Evolutionary conservation across 2,113 vertebrate genomes (phyloP).

Genomic region (Lepus americanus): DNA sequence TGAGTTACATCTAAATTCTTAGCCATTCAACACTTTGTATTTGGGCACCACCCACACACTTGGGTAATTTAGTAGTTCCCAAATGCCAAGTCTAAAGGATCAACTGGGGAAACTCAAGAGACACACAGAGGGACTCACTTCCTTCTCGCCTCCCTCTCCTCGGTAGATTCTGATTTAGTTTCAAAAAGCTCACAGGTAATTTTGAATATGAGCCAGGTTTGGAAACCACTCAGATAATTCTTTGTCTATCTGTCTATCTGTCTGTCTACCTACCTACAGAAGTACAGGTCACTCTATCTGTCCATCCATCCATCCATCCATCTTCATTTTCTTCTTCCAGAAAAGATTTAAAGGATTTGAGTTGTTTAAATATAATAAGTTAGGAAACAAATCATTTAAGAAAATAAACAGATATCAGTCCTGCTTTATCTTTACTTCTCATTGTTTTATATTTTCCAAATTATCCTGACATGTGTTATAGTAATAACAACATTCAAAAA

Average conservation of each 20-base stretch:
- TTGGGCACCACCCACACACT: background rate
- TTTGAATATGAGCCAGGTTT: background rate
- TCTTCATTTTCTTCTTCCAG: background rate
- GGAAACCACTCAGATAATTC: slow-evolving; percentile 25
- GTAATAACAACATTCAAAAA: background rate
- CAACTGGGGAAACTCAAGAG: background rate
- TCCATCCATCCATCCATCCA: no score
- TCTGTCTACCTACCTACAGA: background rate
- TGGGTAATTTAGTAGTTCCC: background rate
- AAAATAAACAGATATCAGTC: slow-evolving; percentile 3
- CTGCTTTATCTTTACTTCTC: background rate
- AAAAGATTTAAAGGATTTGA: background rate
- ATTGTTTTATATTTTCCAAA: background rate
- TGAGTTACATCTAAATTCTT: background rate
- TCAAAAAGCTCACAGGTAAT: background rate
- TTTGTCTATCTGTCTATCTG: background rate
- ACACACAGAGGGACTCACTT: background rate
- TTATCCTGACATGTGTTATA: background rate
- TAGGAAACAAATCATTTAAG: background rate
- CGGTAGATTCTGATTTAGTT: background rate
- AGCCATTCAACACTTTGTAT: background rate
- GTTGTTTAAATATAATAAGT: background rate
- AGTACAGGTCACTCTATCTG: no score
- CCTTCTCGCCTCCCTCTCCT: background rate
- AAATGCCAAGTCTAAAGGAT: background rate